Base-by-base conservation (phyloP, 2,888 invertebrate genomes). In the Diabrotica balteata region DNA sequence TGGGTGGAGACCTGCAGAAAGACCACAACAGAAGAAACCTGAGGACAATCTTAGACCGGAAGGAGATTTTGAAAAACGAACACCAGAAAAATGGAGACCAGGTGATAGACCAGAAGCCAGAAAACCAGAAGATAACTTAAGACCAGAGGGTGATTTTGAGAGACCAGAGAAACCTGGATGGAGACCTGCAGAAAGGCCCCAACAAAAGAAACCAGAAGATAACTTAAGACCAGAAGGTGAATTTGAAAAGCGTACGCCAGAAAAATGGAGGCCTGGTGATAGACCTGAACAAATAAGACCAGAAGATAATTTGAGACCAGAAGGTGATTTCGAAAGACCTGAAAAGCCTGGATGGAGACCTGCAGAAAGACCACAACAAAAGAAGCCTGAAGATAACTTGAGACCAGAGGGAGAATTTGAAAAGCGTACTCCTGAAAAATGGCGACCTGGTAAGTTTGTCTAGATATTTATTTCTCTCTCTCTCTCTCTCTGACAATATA, bases 321-420 rank as follows among this genome's bases (percentile, higher is more conserved):
- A 87, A 80, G 88, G 87, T 6, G 84, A 84, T 22, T 84, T 83
- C 71, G 80, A 80, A 69, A 75, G 78, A 49, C 81, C 81, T 0
- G 75, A 70, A 68, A 77, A 77, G 59, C 69, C 78, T 45, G 67
- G 74, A 59, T 80, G 77, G 73, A 67, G 78, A 76, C 81, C 83
- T 10, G 67, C 64, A 8, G 71, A 71, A 57, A 77, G 85, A 58
- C 83, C 85, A 0, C 76, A 81, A 85, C 86, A 67, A 87, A 89
- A 80, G 86, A 86, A 83, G 78, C 85, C 87, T 64, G 87, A 88
- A 80, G 91, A 91, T 76, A 90, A 87, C 72, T 77, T 88, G 84
- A 86, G 77, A 50, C 85, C 85, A 0, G 87, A 87, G 80, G 89
- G 88, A 1, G 86, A 88, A 1, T 88, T 85, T 74, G 82, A 42